Base-by-base conservation (phyloP, 2,797 vertebrate species). In the Bufotes viridis region DNA sequence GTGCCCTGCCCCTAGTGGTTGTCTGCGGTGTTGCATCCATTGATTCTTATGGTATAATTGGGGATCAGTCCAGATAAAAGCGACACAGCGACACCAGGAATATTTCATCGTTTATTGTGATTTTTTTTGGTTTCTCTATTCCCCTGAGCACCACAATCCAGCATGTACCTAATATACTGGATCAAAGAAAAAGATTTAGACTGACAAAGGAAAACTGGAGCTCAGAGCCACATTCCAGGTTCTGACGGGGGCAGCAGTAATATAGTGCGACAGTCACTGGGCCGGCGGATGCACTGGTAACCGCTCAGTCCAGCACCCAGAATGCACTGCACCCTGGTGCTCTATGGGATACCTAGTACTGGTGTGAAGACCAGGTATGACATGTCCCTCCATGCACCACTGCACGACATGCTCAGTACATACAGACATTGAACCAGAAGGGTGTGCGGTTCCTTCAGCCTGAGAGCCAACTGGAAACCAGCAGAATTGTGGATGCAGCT, bases 71-170 rank as follows among this genome's bases (percentile, higher is more conserved):
- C 17, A 14, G 74, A 53, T 3, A 93, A 92, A 93, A 93, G 91
- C 94, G 91, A 93, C 94, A 93, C 94, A 95, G 93, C 87, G 81
- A 89, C 83, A 88, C 57, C 89, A 93, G 92, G 91, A 91, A 88
- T 91, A 90, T 92, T 92, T 92, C 87, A 92, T 84, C 91, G 91
- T 22, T 92, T 83, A 78, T 90, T 84, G 51, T 82, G 92, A 93
- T 90, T 90, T 87, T 91, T 88, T 88, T 87, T 79, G 29, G 90
- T 91, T 92, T 91, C 93, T 92, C 93, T 92, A 93, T 90, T 95
- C 94, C 96, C 96, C 96, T 96, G 96, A 97, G 96, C 94, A 93
- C 94, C 95, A 95, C 93, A 94, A 94, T 94, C 95, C 95, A 95
- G 95, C 84, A 87, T 57, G 92, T 92, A 92, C 91, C 93, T 92